phyloP scores from a whole-genome alignment of 2,888 invertebrate genomes.

The Ferrisia virgata region DNA sequence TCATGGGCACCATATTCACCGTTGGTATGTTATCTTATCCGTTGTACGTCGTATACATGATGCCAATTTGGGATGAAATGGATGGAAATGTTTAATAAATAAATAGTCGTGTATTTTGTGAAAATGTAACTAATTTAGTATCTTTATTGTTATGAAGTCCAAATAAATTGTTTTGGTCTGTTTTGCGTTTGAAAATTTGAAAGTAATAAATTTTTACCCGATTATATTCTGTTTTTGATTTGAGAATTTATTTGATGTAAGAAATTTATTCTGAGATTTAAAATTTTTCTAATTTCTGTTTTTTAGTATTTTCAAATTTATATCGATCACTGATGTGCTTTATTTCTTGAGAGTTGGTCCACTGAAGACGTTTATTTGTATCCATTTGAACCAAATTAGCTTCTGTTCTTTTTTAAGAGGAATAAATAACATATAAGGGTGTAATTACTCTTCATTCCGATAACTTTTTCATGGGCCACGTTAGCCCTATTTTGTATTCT shows the following conservation, averaged over 20 bases:
- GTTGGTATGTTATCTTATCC: constrained; percentile 22
- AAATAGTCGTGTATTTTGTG: background rate
- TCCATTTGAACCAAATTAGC: no score
- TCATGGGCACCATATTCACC: background rate
- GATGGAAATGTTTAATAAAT: background rate
- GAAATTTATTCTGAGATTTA: no score
- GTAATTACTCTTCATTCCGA: no score
- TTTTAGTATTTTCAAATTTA: no score
- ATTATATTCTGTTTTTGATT: background rate
- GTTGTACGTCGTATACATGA: constrained; percentile 24
- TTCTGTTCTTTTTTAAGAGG: no score
- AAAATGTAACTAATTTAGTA: background rate
- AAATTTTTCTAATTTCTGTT: no score
- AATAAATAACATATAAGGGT: no score
- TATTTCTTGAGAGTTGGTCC: no score
- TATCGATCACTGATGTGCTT: no score
- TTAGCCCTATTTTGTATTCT: no score
- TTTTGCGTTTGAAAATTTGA: background rate
- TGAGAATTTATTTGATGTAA: background rate
- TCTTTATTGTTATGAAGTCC: background rate
- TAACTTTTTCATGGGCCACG: no score
- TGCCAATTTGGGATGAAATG: constrained; percentile 38
- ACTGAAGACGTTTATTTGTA: no score
- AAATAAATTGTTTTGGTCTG: background rate
- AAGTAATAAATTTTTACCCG: background rate